Conservation (phyloP, 2,797 vertebrate species). For the Hapalemur alaotrensis region DNA sequence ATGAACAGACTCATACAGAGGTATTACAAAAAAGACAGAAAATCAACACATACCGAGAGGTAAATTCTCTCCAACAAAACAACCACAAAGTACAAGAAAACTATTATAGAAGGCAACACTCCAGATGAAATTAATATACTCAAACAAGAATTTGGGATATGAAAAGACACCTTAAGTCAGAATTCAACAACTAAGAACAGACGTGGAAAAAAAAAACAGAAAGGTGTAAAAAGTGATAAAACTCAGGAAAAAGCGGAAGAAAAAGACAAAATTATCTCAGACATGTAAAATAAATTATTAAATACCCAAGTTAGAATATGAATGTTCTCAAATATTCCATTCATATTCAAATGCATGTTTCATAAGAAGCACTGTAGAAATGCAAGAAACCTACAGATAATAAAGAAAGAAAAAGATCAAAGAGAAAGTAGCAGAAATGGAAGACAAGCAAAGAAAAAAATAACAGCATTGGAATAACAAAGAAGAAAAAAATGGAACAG, state of each 20-base stretch:
- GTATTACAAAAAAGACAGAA: neutral
- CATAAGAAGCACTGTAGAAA: neutral
- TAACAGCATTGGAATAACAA: neutral
- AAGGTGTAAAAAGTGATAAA: neutral
- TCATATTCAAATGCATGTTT: neutral
- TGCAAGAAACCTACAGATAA: neutral
- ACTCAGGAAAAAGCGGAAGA: neutral
- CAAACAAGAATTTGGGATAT: neutral
- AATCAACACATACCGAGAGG: neutral
- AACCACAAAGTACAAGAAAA: neutral
- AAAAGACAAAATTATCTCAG: neutral
- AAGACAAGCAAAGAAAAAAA: neutral
- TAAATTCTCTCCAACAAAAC: neutral
- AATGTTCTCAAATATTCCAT: neutral
- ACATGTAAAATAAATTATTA: conserved; percentile 16
- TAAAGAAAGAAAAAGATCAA: neutral
- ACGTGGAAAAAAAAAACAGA: neutral
- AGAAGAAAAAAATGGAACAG: neutral
- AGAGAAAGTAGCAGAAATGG: conserved; percentile 28
- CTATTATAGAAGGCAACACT: neutral
- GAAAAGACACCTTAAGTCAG: neutral
- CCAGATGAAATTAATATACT: neutral
- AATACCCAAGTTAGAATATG: neutral
- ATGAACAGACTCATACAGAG: neutral
- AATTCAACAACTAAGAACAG: conserved; percentile 20